Conservation (phyloP, 1,140 invertebrate genomes). For the Ladona fulva region DNA sequence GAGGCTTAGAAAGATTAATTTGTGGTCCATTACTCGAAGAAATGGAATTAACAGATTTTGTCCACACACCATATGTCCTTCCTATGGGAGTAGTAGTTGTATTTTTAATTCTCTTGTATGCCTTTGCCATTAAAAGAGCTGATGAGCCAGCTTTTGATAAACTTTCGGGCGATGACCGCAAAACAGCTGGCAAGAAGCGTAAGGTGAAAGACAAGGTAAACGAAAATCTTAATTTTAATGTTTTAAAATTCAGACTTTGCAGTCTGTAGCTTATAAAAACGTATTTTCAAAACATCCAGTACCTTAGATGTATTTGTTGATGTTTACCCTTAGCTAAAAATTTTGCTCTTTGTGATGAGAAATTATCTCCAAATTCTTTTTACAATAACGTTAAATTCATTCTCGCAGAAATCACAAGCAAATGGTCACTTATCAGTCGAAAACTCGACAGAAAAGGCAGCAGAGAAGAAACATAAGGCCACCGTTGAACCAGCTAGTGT, state of each 20-base stretch:
- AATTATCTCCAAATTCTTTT: too few relatives aligned
- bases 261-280: too few relatives aligned
- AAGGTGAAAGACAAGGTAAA: neutral
- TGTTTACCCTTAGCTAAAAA: too few relatives aligned
- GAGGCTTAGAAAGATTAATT: too few relatives aligned
- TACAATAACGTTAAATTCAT: too few relatives aligned
- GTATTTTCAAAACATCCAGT: too few relatives aligned
- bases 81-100: neutral
- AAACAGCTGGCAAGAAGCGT: neutral
- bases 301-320: too few relatives aligned
- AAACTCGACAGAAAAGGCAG: neutral
- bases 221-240: neutral
- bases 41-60: neutral
- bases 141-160: neutral
- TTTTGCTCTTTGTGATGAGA: too few relatives aligned
- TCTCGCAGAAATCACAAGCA: neutral
- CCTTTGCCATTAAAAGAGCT: neutral
- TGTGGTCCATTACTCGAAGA: too few relatives aligned
- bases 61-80: neutral
- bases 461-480: neutral
- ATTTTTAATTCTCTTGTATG: neutral
- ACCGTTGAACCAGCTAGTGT: neutral
- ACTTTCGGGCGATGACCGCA: conserved; percentile 1
- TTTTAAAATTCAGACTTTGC: too few relatives aligned
- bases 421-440: neutral